Evolutionary conservation across 2,797 vertebrate species (phyloP), one percentile per base, ranked within the genome.

Genomic region (Apogon talboti): DNA sequence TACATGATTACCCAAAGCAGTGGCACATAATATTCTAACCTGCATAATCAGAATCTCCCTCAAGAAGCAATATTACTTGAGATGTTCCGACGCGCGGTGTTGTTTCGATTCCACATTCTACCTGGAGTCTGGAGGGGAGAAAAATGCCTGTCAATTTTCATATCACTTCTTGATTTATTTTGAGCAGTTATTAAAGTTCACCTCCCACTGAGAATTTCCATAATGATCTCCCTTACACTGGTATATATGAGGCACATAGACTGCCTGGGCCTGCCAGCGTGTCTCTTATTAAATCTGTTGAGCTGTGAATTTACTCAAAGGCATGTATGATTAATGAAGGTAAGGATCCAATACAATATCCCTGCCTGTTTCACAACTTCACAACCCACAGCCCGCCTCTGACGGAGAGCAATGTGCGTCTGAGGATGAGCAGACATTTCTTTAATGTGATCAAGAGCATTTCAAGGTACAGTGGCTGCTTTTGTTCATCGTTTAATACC

Each of bases 261-360:
- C 72, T 57, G 71, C 78, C 64, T 42, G 60, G 74, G 64, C 74
- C 78, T 61, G 78, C 72, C 45, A 70, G 74, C 65, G 54, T 6
- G 12, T 59, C 76, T 83, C 73, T 89, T 88, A 92, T 91, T 89
- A 90, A 88, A 91, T 91, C 87, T 89, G 83, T 71, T 66, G 76
- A 82, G 88, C 77, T 84, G 81, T 79, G 79, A 85, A 89, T 89
- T 85, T 84, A 89, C 89, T 91, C 83, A 83, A 80, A 90, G 90
- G 82, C 88, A 83, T 80, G 78, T 81, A 83, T 89, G 91, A 91
- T 90, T 89, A 84, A 92, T 92, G 90, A 85, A 83, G 66, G 70
- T 57, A 49, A 75, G 73, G 60, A 82, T 83, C 74, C 57, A 66
- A 78, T 79, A 72, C 77, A 87, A 83, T 81, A 88, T 83, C 53